Base-by-base conservation (phyloP, 1,140 invertebrate genomes). In the Theocolax elegans region DNA sequence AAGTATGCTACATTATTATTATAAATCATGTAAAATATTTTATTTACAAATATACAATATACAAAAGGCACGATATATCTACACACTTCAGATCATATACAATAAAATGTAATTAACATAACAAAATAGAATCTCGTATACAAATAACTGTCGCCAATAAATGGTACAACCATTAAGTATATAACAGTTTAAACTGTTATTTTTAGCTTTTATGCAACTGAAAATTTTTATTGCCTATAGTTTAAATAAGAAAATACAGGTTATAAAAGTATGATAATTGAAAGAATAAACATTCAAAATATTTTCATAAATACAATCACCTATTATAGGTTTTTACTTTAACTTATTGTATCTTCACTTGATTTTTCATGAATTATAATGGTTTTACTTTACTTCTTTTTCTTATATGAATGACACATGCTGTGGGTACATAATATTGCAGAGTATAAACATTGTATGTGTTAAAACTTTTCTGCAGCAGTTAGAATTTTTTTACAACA, bases 21-120 rank as follows among this genome's bases (percentile, higher is more conserved):
- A 79, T 79, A 76, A 77, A 75, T 79, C 74, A 74, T 83, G 77
- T 83, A 82, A 84, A 81, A 79, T 83, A 81, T 79, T 80, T 80
- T 84, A 84, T 84, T 76, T 85, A 85, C 82, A 85, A 82, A 84
- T 84, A 78, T 83, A 84, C 82, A 84, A 81, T 83, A 77, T 83
- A 84, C 78, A 84, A 83, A 85, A 84, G 83, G 83, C 82, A 85
- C 83, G 76, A 80, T 81, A 83, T 83, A 83, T 83, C 81, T 85
- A 85, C 80, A 82, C 80, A 81, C 72, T 82, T 82, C 78, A 75
- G 76, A 81, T 81, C 79, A 83, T 83, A 77, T 83, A 84, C 74
- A 82, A 78, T 78, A 80, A 80, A 83, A 81, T 80, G 71, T 76
- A 81, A 80, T 79, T 74, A 78, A 81, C 76, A 54, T 77, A 80